Evolutionary conservation across 1,140 invertebrate genomes (phyloP), one percentile per base, ranked within the genome.

Genomic region (Agrypnia vestita): DNA sequence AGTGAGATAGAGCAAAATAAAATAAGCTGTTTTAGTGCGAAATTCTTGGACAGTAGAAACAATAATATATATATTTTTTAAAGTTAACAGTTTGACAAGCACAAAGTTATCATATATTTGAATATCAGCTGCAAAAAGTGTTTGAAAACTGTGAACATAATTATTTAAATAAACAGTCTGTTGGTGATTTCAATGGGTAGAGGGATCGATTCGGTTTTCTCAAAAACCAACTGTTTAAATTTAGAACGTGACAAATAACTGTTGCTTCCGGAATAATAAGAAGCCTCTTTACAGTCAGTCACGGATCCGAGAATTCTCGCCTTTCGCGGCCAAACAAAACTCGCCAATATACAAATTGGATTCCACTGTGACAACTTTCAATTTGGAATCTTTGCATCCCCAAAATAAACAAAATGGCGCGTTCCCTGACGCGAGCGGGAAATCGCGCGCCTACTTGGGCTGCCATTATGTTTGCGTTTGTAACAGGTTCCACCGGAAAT

Each of bases 371-470:
- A 76, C 61, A 67, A 74, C 72, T 74, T 67, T 76, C 59, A 15
- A 64, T 76, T 67, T 67, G 56, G 46, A 49, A 64, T 76, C 75
- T 76, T 76, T 49, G 75, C 21, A 51, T 76, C 75, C 61, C 75
- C 46, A 64, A 49, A 76, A 67, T 44, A 76, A 76, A 76, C 75
- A 76, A 47, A 25, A 76, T 61, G 73, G 56, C 25, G 15, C 21
- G 44, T 15, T 35, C 62, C 35, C 7, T 21, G 55, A 21, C 21
- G 55, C 17, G 17, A 59, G 35, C 9, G 15, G 17, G 21, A 35
- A 74, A 15, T 15, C 51, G 47, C 51, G 51, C 3, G 71, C 55
- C 10, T 59, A 11, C 15, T 35, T 35, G 17, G 55, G 15, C n/a
- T 21, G 17, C 21, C 17, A 59, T 59, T 59, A 59, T 59, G 0